Percentiles rank a stretch among this genome's conserved stretches.
Evolutionary conservation across 2,888 invertebrate genomes (phyloP).

Genomic region (Drosophila falleni): DNA sequence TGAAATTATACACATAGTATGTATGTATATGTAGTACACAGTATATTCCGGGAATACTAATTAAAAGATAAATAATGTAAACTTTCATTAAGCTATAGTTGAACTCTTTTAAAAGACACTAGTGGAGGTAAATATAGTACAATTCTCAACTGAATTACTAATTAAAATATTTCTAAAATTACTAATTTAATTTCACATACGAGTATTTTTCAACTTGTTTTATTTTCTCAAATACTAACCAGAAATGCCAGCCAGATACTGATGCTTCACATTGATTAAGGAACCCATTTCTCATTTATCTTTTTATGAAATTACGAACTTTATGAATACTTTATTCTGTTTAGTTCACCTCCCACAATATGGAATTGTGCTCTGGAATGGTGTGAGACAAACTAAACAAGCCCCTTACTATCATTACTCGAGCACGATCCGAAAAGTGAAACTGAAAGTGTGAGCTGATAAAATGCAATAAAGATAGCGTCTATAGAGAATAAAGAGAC

Average conservation of each 20-base stretch:
- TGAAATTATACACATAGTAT: too few species aligned
- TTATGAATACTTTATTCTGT: not conserved
- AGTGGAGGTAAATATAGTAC: too few species aligned
- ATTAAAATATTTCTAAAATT: not conserved
- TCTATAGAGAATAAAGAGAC: not conserved
- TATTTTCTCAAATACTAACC: conserved; percentile 11
- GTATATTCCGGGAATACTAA: too few species aligned
- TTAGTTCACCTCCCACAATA: not conserved
- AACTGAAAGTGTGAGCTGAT: conserved; percentile 12
- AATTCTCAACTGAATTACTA: not conserved
- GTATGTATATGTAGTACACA: too few species aligned
- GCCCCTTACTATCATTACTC: not conserved
- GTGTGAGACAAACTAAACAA: conserved; percentile 3
- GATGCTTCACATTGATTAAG: not conserved
- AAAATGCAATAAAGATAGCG: conserved; percentile 1
- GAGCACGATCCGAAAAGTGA: not conserved
- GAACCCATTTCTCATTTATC: conserved; percentile 6
- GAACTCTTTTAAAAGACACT: too few species aligned
- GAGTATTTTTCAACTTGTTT: not conserved
- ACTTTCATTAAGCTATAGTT: too few species aligned
- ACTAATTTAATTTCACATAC: not conserved
- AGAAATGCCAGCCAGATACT: conserved; percentile 26
- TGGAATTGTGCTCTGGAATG: not conserved
- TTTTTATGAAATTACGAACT: not conserved
- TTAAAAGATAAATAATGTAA: too few species aligned